Conservation (phyloP, 2,888 invertebrate genomes). For the Eupithecia insigniata region DNA sequence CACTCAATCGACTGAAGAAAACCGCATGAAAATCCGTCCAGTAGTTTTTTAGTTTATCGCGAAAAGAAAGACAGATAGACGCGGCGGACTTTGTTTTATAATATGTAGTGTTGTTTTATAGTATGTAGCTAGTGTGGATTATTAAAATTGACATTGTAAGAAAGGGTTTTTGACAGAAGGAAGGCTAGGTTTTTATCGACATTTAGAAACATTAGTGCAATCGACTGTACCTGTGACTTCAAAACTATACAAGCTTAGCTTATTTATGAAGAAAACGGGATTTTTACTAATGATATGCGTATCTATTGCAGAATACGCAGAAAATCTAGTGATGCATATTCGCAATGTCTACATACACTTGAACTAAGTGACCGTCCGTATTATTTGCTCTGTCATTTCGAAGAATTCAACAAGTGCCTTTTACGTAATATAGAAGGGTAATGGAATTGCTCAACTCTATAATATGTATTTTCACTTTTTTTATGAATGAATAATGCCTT, state of each 20-base stretch:
- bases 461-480: constrained; percentile 16
- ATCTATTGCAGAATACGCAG: constrained; percentile 1
- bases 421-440: constrained; percentile 18
- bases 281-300: constrained; percentile 3
- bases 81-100: too few relatives aligned
- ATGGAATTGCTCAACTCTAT: constrained; percentile 19
- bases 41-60: too few relatives aligned
- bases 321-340: constrained; percentile 5
- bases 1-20: too few relatives aligned
- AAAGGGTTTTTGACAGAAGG: too few relatives aligned
- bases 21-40: too few relatives aligned
- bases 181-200: too few relatives aligned
- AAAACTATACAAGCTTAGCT: background rate
- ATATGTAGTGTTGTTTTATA: too few relatives aligned
- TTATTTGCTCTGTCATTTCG: constrained; percentile 21
- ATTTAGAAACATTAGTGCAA: too few relatives aligned
- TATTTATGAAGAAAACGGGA: background rate
- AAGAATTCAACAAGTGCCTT: constrained; percentile 12
- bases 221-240: background rate
- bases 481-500: constrained; percentile 12
- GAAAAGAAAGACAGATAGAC: too few relatives aligned
- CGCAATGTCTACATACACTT: constrained; percentile 3
- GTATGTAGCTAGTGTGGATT: too few relatives aligned
- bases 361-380: background rate
- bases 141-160: too few relatives aligned